Evolutionary conservation across 2,113 vertebrate species (phyloP).

Genomic region (Chlamydotis undulata): DNA sequence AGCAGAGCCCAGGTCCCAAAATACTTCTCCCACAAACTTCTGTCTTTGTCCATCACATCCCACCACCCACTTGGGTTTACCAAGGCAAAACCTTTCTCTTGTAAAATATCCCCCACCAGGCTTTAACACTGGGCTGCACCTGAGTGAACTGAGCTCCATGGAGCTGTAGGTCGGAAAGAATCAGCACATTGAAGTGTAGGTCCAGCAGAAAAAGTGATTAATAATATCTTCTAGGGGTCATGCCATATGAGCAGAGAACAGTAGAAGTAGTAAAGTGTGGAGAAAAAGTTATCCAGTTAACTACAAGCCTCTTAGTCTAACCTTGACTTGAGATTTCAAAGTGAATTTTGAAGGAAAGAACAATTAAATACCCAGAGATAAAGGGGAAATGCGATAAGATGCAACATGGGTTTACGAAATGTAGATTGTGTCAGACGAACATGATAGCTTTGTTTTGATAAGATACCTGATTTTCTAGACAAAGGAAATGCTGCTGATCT

Average conservation of each 20-base stretch:
- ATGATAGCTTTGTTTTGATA: constrained; percentile 69
- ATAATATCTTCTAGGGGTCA: not conserved
- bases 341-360: constrained; percentile 50
- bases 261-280: not conserved
- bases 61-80: not conserved
- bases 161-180: not conserved
- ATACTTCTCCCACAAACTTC: not conserved
- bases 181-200: not conserved
- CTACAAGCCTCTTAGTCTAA: not conserved
- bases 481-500: constrained; percentile 44
- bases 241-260: not conserved
- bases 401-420: constrained; percentile 31
- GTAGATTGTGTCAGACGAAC: constrained; percentile 44
- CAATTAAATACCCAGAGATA: constrained; percentile 64
- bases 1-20: not conserved
- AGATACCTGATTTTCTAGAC: constrained; percentile 57
- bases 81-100: not conserved
- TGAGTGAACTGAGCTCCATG: not conserved
- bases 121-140: not conserved
- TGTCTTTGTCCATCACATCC: not conserved
- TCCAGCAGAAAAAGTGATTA: not conserved
- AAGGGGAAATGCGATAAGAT: constrained; percentile 62
- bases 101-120: not conserved
- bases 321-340: constrained; percentile 23
- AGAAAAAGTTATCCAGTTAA: not conserved